Evolutionary conservation across 2,113 vertebrate species (phyloP).

Genomic region (Sebastes schlegelii): DNA sequence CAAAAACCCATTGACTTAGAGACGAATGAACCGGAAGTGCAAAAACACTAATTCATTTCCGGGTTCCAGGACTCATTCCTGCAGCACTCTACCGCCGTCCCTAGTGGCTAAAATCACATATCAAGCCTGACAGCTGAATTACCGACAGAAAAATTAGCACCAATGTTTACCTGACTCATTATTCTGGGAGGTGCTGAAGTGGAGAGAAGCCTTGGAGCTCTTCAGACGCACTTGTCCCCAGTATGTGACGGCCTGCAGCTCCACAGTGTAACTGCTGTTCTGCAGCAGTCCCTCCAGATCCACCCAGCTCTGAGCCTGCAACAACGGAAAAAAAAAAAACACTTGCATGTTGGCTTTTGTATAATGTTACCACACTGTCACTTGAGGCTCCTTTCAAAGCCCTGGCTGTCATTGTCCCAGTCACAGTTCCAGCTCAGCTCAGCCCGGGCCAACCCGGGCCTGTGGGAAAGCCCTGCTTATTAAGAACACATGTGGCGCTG

Average conservation of each 20-base stretch:
- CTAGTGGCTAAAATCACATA: neutral
- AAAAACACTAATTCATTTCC: no score
- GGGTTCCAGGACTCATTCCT: no score
- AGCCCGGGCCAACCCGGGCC: slow-evolving; percentile 38
- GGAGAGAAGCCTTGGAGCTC: slow-evolving; percentile 90
- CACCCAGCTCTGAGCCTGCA: slow-evolving; percentile 88
- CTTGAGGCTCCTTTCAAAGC: slow-evolving; percentile 51
- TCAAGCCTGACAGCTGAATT: neutral
- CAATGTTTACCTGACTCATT: slow-evolving; percentile 82
- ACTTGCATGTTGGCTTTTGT: slow-evolving; percentile 52
- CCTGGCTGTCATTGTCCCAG: slow-evolving; percentile 50
- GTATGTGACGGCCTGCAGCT: slow-evolving; percentile 92
- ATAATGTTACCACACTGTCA: slow-evolving; percentile 40
- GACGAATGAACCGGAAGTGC: no score
- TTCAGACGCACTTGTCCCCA: slow-evolving; percentile 95
- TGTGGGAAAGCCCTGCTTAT: slow-evolving; percentile 76
- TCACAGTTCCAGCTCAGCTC: slow-evolving; percentile 41
- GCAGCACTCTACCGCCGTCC: neutral
- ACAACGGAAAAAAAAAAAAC: slow-evolving; percentile 45
- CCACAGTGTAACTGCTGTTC: slow-evolving; percentile 89
- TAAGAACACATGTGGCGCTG: slow-evolving; percentile 78
- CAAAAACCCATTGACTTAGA: no score
- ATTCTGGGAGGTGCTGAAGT: slow-evolving; percentile 85
- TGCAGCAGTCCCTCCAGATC: slow-evolving; percentile 89
- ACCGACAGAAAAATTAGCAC: neutral